Evolutionary conservation across 2,888 invertebrate genomes (phyloP).

Genomic region (Zygaena filipendulae): DNA sequence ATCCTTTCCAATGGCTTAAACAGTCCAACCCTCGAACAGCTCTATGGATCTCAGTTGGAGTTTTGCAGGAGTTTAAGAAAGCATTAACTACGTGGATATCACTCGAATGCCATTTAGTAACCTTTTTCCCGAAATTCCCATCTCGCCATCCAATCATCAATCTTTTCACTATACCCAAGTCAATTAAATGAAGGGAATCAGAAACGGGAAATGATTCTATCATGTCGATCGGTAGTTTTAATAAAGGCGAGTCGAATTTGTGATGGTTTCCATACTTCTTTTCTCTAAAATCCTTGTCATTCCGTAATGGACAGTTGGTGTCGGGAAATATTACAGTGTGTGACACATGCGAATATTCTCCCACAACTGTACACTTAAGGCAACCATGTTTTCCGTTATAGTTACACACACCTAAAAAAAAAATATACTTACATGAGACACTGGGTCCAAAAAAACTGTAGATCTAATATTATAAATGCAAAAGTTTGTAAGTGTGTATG

Average conservation of each 20-base stretch:
- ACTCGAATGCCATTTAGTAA: conserved; percentile 12
- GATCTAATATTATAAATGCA: too few species aligned
- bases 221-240: conserved; percentile 16
- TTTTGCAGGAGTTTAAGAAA: conserved; percentile 1
- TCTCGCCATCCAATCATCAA: conserved; percentile 16
- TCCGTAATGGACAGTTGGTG: conserved; percentile 2
- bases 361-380: conserved; percentile 3
- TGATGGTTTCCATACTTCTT: conserved; percentile 9
- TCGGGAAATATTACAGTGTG: conserved; percentile 8
- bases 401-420: too few species aligned
- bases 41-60: conserved; percentile 12
- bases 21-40: conserved; percentile 1
- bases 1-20: conserved; percentile 14
- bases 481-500: conserved; percentile 14
- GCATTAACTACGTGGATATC: conserved; percentile 4
- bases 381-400: too few species aligned
- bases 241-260: conserved; percentile 10
- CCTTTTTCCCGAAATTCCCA: conserved; percentile 16
- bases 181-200: conserved; percentile 17
- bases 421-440: conserved; percentile 1
- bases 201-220: conserved; percentile 16
- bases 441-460: too few species aligned
- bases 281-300: conserved; percentile 5
- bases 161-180: conserved; percentile 18
- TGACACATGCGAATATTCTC: conserved; percentile 7